phyloP scores from a whole-genome alignment of 2,113 vertebrate genomes.

The Microtus oregoni region DNA sequence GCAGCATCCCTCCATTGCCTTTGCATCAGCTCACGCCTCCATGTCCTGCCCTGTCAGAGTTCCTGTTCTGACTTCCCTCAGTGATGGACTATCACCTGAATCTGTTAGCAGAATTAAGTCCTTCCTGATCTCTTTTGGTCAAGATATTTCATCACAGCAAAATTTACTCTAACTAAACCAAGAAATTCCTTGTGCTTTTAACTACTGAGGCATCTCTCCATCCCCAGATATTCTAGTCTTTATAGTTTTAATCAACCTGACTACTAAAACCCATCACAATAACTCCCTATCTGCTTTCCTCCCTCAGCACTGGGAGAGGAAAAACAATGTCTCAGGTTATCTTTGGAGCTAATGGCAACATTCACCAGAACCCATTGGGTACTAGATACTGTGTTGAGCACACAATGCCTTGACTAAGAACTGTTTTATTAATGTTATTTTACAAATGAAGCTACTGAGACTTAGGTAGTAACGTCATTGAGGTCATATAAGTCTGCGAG shows the following conservation, averaged over 20 bases:
- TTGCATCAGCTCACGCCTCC: background rate
- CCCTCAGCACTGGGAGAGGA: background rate
- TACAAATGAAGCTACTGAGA: background rate
- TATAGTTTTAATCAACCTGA: background rate
- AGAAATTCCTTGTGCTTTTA: background rate
- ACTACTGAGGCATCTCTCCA: background rate
- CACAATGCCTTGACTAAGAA: background rate
- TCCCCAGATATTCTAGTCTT: background rate
- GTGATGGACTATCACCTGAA: background rate
- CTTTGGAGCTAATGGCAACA: background rate
- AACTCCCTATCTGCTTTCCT: constrained; percentile 3
- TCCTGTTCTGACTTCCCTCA: background rate
- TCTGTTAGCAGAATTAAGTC: background rate
- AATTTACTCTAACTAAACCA: background rate
- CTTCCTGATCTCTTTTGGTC: background rate
- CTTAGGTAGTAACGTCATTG: background rate
- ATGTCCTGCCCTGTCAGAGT: background rate
- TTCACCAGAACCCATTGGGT: background rate
- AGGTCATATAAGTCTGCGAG: background rate
- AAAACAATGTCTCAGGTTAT: background rate
- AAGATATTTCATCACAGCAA: background rate
- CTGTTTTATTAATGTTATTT: background rate
- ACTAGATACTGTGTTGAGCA: background rate
- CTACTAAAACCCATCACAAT: constrained; percentile 10
- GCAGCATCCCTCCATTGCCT: background rate